These are phyloP conservation scores for Stegana nigrithorax DNA, from an alignment of 2,888 invertebrate genomes.

Conservation along the genomic window DNA sequence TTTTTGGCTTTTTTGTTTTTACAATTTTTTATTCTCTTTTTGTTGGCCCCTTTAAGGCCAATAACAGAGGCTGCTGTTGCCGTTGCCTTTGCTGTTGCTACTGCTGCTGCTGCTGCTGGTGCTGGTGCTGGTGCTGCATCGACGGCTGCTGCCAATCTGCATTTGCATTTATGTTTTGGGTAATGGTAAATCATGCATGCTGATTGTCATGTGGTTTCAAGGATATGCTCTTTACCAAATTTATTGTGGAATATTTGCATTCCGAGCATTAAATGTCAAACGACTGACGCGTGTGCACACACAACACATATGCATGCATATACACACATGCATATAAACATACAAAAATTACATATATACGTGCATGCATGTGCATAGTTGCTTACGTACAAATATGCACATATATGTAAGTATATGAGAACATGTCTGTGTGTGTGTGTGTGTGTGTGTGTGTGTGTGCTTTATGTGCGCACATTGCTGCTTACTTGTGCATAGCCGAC, in stretches of 20 bases:
- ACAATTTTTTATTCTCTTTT: too few species aligned
- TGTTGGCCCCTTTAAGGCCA: too few species aligned
- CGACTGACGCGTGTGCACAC: slow-evolving; percentile 1
- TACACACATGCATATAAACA: slow-evolving; percentile 29
- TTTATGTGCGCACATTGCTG: too few species aligned
- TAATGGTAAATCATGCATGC: slow-evolving; percentile 58
- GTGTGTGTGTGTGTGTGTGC: too few species aligned
- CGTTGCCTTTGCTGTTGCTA: not conserved
- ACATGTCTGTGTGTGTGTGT: not conserved
- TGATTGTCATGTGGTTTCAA: slow-evolving; percentile 54
- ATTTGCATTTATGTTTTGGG: slow-evolving; percentile 38
- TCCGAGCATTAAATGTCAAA: slow-evolving; percentile 24
- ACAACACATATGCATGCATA: not conserved
- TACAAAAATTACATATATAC: too few species aligned
- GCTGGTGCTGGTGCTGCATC: too few species aligned
- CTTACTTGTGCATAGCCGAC: too few species aligned
- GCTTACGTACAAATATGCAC: too few species aligned
- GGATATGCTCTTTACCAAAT: slow-evolving; percentile 16
- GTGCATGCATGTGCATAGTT: too few species aligned
- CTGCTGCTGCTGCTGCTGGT: not conserved
- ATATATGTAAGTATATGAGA: not conserved
- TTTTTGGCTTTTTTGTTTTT: slow-evolving; percentile 20
- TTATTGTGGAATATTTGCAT: slow-evolving; percentile 32
- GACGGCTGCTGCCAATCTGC: slow-evolving; percentile 24
- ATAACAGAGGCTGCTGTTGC: too few species aligned